phyloP scores from a whole-genome alignment of 2,113 vertebrate genomes.

The Corydoras maculifer region DNA sequence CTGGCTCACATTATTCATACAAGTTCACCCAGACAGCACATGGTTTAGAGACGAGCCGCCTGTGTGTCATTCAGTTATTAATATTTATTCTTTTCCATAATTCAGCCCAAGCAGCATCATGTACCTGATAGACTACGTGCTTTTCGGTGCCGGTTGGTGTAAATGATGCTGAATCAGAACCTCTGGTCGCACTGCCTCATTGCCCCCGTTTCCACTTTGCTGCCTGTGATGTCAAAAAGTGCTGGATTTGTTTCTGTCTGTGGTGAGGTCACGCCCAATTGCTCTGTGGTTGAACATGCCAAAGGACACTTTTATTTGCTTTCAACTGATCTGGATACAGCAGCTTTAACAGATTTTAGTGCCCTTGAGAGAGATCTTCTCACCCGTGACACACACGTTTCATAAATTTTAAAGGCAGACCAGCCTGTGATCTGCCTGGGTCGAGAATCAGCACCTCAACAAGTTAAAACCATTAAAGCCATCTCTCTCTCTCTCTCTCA shows the following conservation, averaged over 20 bases:
- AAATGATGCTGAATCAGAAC: conserved; percentile 23
- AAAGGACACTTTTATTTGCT: conserved; percentile 42
- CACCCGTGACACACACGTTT: conserved; percentile 37
- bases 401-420: conserved; percentile 38
- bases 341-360: conserved; percentile 36
- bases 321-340: conserved; percentile 39
- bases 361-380: conserved; percentile 32
- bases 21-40: too few relatives aligned
- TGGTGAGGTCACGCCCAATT: conserved; percentile 34
- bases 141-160: conserved; percentile 24
- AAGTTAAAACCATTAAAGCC: neutral
- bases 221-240: conserved; percentile 19
- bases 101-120: too few relatives aligned
- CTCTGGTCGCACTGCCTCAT: conserved; percentile 30
- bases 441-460: conserved; percentile 44
- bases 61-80: too few relatives aligned
- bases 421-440: conserved; percentile 26
- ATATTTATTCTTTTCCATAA: too few relatives aligned
- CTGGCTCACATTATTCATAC: too few relatives aligned
- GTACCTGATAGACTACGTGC: too few relatives aligned
- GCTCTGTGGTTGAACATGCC: conserved; percentile 34
- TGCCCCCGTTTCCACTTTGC: conserved; percentile 31
- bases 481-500: neutral
- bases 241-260: conserved; percentile 34
- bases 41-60: too few relatives aligned